phyloP scores from a whole-genome alignment of 2,888 invertebrate species.

The Hirtodrosophila histrioides region DNA sequence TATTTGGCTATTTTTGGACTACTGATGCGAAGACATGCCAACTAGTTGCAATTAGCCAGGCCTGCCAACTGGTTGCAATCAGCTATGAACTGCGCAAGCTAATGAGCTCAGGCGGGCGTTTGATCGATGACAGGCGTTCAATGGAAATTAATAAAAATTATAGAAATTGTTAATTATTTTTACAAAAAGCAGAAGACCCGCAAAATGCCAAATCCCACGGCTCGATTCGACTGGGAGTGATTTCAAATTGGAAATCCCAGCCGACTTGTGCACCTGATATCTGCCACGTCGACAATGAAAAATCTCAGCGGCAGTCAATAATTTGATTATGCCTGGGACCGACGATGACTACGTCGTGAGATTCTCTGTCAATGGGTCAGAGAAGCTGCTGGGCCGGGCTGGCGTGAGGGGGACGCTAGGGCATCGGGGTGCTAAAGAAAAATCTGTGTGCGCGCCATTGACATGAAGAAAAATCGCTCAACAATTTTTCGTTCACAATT shows the following conservation, averaged over 20 bases:
- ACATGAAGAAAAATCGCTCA: constrained; percentile 79
- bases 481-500: constrained; percentile 75
- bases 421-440: constrained; percentile 56
- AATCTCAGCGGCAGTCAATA: constrained; percentile 44
- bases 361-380: constrained; percentile 78
- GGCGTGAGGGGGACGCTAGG: constrained; percentile 6
- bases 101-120: constrained; percentile 44
- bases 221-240: background rate
- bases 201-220: constrained; percentile 21
- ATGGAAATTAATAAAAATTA: constrained; percentile 25
- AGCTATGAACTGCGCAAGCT: constrained; percentile 28
- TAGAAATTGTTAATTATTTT: constrained; percentile 35
- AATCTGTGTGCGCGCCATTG: constrained; percentile 62
- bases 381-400: constrained; percentile 4
- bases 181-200: background rate
- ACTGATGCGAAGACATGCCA: constrained; percentile 2
- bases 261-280: constrained; percentile 32
- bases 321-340: constrained; percentile 34
- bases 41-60: constrained; percentile 22
- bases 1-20: background rate
- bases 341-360: constrained; percentile 57
- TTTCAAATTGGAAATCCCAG: background rate
- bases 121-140: constrained; percentile 42
- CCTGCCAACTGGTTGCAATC: constrained; percentile 37
- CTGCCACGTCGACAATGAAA: constrained; percentile 2